Conservation (phyloP, 2,888 invertebrate genomes). For the Deilephila porcellus region DNA sequence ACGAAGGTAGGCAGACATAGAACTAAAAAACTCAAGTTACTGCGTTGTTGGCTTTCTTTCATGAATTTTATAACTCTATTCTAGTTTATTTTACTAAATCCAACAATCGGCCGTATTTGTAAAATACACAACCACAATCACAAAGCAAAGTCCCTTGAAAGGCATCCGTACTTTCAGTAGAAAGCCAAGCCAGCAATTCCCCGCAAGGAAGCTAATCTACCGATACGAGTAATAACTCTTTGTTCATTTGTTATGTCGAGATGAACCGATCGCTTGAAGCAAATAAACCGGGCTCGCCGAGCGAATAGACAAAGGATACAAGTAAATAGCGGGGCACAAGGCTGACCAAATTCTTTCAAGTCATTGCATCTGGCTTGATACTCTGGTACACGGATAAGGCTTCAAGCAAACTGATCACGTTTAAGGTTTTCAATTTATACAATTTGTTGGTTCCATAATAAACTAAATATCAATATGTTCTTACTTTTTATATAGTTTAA, state of each 20-base stretch:
- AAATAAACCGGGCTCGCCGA: slow-evolving; percentile 78
- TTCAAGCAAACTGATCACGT: not conserved
- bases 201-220: slow-evolving; percentile 69
- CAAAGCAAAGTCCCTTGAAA: not conserved
- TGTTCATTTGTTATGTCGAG: slow-evolving; percentile 75
- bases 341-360: slow-evolving; percentile 17
- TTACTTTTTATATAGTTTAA: too few species aligned
- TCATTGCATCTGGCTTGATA: slow-evolving; percentile 33
- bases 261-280: slow-evolving; percentile 76
- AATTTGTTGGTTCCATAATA: too few species aligned
- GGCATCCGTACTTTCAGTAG: not conserved
- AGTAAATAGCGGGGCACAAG: slow-evolving; percentile 62
- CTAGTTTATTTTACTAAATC: not conserved
- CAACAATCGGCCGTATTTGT: not conserved
- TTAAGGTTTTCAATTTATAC: not conserved
- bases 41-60: too few species aligned
- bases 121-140: not conserved
- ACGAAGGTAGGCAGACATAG: too few species aligned
- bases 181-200: slow-evolving; percentile 41
- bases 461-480: too few species aligned
- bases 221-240: slow-evolving; percentile 73
- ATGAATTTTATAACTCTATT: too few species aligned
- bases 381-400: not conserved
- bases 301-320: slow-evolving; percentile 82
- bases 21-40: too few species aligned